These are phyloP conservation scores for Chrosomus eos DNA, from an alignment of 2,797 vertebrate species.

Conservation along the genomic window DNA sequence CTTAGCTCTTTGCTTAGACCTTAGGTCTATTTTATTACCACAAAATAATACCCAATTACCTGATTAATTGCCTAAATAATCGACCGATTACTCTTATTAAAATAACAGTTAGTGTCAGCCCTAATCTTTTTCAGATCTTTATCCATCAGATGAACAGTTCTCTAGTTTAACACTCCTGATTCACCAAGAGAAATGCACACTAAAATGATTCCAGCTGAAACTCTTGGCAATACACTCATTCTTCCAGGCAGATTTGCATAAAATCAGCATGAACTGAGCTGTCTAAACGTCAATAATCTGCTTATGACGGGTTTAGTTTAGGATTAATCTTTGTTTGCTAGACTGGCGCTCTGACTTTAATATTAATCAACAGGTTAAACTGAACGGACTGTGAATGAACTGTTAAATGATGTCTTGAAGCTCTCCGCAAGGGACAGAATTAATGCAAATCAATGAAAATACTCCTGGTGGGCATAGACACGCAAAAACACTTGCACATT, in stretches of 20 bases:
- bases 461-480: neutral
- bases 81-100: too few species aligned
- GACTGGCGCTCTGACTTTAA: neutral
- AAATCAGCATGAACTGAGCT: neutral
- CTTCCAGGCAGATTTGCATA: slow-evolving; percentile 8
- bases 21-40: too few species aligned
- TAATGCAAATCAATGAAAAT: slow-evolving; percentile 10
- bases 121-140: neutral
- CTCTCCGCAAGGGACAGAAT: neutral
- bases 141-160: neutral
- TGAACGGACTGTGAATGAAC: neutral
- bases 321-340: slow-evolving; percentile 3
- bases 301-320: slow-evolving; percentile 12
- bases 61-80: too few species aligned
- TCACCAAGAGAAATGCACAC: neutral
- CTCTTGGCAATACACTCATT: neutral
- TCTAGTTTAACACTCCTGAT: neutral
- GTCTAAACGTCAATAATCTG: slow-evolving; percentile 11
- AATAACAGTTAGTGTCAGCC: too few species aligned
- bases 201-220: neutral
- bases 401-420: slow-evolving; percentile 10
- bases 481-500: neutral
- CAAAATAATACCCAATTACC: too few species aligned
- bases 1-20: too few species aligned
- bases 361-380: slow-evolving; percentile 16